A percentile compares a stretch with the other conserved stretches of the same genome.
Conservation (phyloP, 2,888 invertebrate species). For the Drosophila cognata region DNA sequence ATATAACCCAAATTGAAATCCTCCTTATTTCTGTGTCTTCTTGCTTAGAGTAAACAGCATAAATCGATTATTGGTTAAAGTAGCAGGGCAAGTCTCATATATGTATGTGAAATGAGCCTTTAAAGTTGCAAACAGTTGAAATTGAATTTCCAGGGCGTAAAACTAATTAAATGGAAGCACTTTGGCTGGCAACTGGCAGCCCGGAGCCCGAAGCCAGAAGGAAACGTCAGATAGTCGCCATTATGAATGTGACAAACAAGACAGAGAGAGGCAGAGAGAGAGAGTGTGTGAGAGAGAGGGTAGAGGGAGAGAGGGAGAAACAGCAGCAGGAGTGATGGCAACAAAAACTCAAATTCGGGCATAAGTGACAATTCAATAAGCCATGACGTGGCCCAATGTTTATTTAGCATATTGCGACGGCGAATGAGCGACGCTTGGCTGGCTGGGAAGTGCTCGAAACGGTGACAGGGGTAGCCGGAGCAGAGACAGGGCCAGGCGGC, state of each 20-base stretch:
- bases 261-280: not conserved
- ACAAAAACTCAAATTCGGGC: constrained; percentile 76
- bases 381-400: constrained; percentile 83
- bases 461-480: constrained; percentile 3
- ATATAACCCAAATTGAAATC: constrained; percentile 1
- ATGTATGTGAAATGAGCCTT: constrained; percentile 34
- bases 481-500: not conserved
- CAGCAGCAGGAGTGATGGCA: constrained; percentile 39
- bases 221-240: constrained; percentile 70
- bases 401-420: constrained; percentile 82
- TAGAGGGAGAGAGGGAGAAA: not conserved
- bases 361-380: constrained; percentile 84
- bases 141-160: constrained; percentile 65
- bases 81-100: constrained; percentile 7
- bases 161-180: constrained; percentile 79
- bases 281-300: not conserved
- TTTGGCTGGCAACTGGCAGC: constrained; percentile 56
- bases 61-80: constrained; percentile 74
- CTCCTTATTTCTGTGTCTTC: not conserved
- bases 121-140: constrained; percentile 54
- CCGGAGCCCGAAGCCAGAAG: constrained; percentile 38
- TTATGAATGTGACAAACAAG: constrained; percentile 67
- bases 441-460: constrained; percentile 55
- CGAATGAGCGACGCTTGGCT: constrained; percentile 76
- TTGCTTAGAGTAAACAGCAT: constrained; percentile 61